phyloP scores from a whole-genome alignment of 2,888 invertebrate species.

The Pandemis cinnamomeana region DNA sequence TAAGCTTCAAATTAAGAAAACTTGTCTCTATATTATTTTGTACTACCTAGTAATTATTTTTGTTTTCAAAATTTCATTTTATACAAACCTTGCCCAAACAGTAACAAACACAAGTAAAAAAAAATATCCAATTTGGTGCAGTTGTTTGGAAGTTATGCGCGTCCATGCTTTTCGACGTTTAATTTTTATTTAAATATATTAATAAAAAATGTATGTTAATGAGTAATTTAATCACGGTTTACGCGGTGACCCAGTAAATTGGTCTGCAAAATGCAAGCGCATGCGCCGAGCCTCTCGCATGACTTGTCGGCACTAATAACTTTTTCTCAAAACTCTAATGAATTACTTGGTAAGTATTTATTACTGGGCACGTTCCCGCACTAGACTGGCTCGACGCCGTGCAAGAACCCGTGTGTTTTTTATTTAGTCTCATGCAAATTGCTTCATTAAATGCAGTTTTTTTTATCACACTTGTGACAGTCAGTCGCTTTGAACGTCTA shows the following conservation, averaged over 20 bases:
- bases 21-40: neutral
- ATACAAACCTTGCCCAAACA: too few relatives aligned
- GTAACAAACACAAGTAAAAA: too few relatives aligned
- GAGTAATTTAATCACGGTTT: constrained; percentile 16
- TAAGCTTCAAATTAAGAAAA: neutral
- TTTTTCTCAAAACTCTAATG: constrained; percentile 83
- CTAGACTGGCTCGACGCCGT: constrained; percentile 54
- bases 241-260: constrained; percentile 65
- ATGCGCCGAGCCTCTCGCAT: constrained; percentile 65
- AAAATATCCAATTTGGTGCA: neutral
- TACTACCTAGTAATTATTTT: too few relatives aligned
- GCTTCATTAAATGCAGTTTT: neutral
- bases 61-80: too few relatives aligned
- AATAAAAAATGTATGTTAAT: neutral
- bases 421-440: constrained; percentile 69
- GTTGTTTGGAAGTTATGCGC: neutral
- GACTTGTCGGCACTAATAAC: constrained; percentile 74
- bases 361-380: constrained; percentile 79
- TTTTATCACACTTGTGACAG: neutral
- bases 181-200: neutral
- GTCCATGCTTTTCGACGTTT: too few relatives aligned
- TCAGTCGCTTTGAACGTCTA: neutral
- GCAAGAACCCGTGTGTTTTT: constrained; percentile 50
- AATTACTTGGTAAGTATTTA: constrained; percentile 72
- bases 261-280: constrained; percentile 72